Base-by-base conservation (phyloP, 1,140 invertebrate species). In the Drosophila aff. region DNA sequence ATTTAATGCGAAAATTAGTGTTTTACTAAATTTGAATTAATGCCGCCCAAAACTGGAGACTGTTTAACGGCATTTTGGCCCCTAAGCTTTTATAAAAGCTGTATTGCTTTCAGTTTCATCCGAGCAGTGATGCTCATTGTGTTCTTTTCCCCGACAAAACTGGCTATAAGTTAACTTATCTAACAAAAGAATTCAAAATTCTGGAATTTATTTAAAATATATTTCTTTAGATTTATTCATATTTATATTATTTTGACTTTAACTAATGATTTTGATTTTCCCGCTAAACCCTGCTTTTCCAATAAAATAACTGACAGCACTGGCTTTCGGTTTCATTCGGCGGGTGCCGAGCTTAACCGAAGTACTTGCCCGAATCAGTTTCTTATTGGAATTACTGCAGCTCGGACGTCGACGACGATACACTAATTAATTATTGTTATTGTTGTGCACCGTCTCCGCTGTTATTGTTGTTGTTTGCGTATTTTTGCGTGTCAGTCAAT, bases 401-500 rank as follows among this genome's bases (percentile, higher is more conserved):
- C 28, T 41, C 28, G 64, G 71, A 82, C 83, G 80, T 78, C 26
- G 36, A 4, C 36, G 15, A n/a, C 21, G 15, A n/a, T 33, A 16
- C 2, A 16, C 5, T 26, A 58, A 43, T 44, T 44, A 33, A 50
- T 63, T 61, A 50, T 63, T 61, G 40, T 71, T 67, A 41, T 67
- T 67, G 40, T 73, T 79, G 57, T 59, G 44, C n/a, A 23, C 50
- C 23, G 44, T 73, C 47, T 41, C 36, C n/a, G 46, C 36, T 60
- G 61, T 44, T 40, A 18, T 75, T 77, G 73, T 80, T 80, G 77
- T 82, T 75, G 40, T 23, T 74, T 21, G 53, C 68, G 49, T 71
- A 71, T 50, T 74, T 78, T 79, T 60, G 66, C 76, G 79, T 79
- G 75, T 79, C 58, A 64, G 52, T 26, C 47, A 71, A 38, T 80